These are phyloP conservation scores for Laterallus jamaicensis DNA, from an alignment of 2,113 vertebrate genomes.

Conservation along the genomic window DNA sequence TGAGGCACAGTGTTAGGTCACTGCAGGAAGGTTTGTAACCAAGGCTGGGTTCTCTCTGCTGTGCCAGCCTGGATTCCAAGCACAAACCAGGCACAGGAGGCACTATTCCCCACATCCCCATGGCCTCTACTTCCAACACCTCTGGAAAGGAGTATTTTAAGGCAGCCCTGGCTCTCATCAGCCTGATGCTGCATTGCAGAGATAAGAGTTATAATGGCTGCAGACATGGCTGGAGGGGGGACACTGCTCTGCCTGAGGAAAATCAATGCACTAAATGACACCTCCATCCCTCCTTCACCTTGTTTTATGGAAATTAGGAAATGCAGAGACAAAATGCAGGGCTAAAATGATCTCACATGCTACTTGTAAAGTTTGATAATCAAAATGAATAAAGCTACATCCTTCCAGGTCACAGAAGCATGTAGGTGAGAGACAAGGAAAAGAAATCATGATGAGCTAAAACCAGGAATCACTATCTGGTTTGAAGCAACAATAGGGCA, in stretches of 20 bases:
- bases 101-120: not conserved
- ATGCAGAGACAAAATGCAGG: not conserved
- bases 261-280: not conserved
- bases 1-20: not conserved
- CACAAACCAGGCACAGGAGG: not conserved
- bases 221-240: not conserved
- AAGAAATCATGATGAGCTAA: not conserved
- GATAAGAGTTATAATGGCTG: not conserved
- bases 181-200: not conserved
- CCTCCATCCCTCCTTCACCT: not conserved
- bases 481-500: not conserved
- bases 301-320: not conserved
- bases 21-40: not conserved
- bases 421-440: not conserved
- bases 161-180: accelerated
- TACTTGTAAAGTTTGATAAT: not conserved
- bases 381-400: not conserved
- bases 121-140: no score
- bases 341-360: not conserved
- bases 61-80: not conserved
- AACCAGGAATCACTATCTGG: no score
- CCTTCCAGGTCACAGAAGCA: not conserved
- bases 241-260: not conserved
- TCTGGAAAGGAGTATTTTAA: not conserved
- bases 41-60: no score